Evolutionary conservation across 2,888 invertebrate species (phyloP), one percentile per base, ranked within the genome.

Genomic region (Augochlorella aurata): DNA sequence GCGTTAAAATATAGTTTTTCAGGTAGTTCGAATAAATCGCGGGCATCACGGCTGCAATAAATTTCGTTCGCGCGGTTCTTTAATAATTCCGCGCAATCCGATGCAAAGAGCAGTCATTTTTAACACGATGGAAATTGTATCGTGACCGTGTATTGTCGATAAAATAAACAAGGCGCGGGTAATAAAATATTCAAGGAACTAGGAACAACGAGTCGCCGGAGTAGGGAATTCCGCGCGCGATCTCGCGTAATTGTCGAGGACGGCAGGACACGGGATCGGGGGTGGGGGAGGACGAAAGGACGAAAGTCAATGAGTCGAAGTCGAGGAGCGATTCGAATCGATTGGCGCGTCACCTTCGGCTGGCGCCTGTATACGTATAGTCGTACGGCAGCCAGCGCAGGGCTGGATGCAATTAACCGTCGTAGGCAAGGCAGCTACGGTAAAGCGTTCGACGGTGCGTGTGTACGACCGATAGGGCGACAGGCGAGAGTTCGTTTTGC

Each of bases 341-440:
- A 81, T 74, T 71, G 9, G 7, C 63, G 69, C 67, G 71, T 80
- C 77, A 74, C 52, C 73, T 77, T 82, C 74, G 49, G 18, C 45
- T 49, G 45, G 12, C 54, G 29, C 44, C 44, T 74, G 38, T 7
- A 5, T 38, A 5, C 5, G 38, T 38, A 29, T 29, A 29, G 29
- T 74, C 68, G 73, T 73, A 81, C 72, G 77, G 52, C 73, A 77
- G 79, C 73, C 71, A 66, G 67, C 52, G 50, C 70, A 74, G 83
- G 76, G 49, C 74, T 77, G 85, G 85, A 86, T 81, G 86, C 87
- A 87, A 87, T 87, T 88, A 87, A 86, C 79, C 81, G 77, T 85
- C 74, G 72, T 52, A 75, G 72, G 70, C 81, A 65, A 74, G 63
- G 71, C 72, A 24, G 76, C 70, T 67, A 18, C 68, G 68, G 84